A percentile compares a stretch with the other conserved stretches of the same genome.
Conservation (phyloP, 2,797 vertebrate species). For the Spinus olivaceus region DNA sequence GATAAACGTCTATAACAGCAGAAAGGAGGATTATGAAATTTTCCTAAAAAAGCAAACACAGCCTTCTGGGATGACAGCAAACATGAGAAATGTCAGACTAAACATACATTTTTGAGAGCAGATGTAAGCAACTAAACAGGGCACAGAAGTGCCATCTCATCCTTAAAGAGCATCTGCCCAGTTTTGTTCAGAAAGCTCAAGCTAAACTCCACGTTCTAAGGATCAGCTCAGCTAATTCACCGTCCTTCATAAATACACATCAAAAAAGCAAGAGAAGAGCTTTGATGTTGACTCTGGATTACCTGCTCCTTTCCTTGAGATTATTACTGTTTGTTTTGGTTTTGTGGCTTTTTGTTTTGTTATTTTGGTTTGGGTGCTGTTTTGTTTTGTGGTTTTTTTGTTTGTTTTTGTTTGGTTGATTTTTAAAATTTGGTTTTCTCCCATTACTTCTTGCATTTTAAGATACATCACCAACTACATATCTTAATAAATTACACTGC, state of each 20-base stretch:
- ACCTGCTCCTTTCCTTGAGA: background rate
- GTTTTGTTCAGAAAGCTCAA: background rate
- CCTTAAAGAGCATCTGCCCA: constrained; percentile 8
- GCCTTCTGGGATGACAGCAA: constrained; percentile 31
- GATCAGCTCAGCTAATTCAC: background rate
- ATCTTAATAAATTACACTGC: background rate
- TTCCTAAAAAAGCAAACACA: constrained; percentile 31
- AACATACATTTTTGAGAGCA: constrained; percentile 57
- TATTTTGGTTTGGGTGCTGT: background rate
- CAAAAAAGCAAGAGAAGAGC: background rate
- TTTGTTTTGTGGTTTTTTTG: background rate
- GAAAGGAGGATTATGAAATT: constrained; percentile 7
- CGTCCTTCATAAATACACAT: background rate
- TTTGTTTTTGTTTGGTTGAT: background rate
- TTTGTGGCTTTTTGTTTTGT: background rate
- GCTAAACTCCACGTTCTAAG: fast-evolving
- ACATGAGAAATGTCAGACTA: constrained; percentile 51
- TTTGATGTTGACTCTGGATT: background rate
- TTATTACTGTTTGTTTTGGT: background rate
- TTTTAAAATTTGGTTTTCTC: background rate
- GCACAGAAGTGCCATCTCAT: background rate
- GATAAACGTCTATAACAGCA: background rate
- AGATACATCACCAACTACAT: background rate
- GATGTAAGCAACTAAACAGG: constrained; percentile 31
- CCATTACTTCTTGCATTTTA: background rate